These are phyloP conservation scores for Ephestia elutella DNA, from an alignment of 1,140 invertebrate species.

Conservation along the genomic window DNA sequence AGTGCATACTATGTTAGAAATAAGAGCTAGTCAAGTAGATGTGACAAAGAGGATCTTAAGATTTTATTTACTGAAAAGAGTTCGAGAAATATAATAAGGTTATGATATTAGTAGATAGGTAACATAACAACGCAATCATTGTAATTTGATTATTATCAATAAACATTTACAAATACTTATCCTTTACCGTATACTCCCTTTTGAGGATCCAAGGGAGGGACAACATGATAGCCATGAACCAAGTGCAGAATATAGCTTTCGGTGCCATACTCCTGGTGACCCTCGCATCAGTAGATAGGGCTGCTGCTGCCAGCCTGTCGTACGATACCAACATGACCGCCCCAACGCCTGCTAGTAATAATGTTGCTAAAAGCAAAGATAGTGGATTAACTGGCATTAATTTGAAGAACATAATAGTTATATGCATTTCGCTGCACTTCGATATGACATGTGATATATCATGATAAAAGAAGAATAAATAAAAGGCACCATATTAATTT, in stretches of 20 bases:
- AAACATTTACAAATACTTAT: too few species aligned
- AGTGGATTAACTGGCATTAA: not conserved
- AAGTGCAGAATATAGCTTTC: slow-evolving; percentile 78
- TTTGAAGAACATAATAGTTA: not conserved
- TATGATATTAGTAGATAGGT: too few species aligned
- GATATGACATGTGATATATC: too few species aligned
- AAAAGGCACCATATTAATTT: too few species aligned
- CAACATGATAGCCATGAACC: slow-evolving; percentile 78
- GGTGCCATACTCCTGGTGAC: slow-evolving; percentile 76
- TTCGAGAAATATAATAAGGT: too few species aligned
- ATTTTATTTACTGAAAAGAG: too few species aligned
- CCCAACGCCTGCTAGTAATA: slow-evolving; percentile 83
- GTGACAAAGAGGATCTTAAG: too few species aligned
- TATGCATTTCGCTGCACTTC: not conserved
- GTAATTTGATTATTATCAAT: too few species aligned
- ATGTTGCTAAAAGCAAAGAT: slow-evolving; percentile 70
- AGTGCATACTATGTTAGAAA: too few species aligned
- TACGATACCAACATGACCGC: slow-evolving; percentile 87
- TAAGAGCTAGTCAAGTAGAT: too few species aligned
- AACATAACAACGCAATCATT: too few species aligned
- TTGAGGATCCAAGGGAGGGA: slow-evolving; percentile 80
- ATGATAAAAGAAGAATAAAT: too few species aligned
- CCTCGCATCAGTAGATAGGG: slow-evolving; percentile 80
- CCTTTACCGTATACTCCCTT: slow-evolving; percentile 75
- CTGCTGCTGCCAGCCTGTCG: slow-evolving; percentile 86